Evolutionary conservation across 2,797 vertebrate species (phyloP).

Genomic region (Megalops cyprinoides): DNA sequence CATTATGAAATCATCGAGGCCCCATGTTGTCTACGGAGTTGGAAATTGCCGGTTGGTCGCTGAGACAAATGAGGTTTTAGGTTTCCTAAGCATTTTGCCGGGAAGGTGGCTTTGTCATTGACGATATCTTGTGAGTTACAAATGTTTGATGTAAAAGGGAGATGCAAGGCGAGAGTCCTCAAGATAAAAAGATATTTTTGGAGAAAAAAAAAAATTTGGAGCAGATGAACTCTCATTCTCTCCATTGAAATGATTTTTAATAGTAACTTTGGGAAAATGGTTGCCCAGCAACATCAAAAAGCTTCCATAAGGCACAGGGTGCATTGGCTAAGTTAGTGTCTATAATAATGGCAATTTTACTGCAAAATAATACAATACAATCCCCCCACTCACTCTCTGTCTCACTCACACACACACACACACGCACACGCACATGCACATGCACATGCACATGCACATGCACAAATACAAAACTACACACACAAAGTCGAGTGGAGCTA

Average conservation of each 20-base stretch:
- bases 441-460: not conserved
- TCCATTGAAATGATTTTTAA: not conserved
- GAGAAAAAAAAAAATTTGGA: not conserved
- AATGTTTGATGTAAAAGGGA: not conserved
- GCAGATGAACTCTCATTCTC: not conserved
- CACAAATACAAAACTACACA: not conserved
- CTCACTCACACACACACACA: too few species aligned
- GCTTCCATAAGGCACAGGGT: not conserved
- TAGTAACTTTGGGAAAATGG: not conserved
- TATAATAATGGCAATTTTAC: constrained; percentile 20
- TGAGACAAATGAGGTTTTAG: constrained; percentile 26
- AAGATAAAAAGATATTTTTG: not conserved
- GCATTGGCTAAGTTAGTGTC: constrained; percentile 20
- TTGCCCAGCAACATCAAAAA: constrained; percentile 21
- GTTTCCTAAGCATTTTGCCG: constrained; percentile 14
- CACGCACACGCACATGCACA: constrained; percentile 25
- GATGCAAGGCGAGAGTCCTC: not conserved
- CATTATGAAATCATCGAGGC: not conserved
- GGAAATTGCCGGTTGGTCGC: constrained; percentile 17
- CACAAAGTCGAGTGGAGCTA: too few species aligned
- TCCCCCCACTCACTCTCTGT: too few species aligned
- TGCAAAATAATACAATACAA: not conserved
- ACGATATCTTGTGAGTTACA: not conserved
- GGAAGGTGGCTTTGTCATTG: not conserved
- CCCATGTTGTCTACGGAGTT: not conserved